Base-by-base conservation (phyloP, 2,113 vertebrate genomes). In the Orcinus orca region DNA sequence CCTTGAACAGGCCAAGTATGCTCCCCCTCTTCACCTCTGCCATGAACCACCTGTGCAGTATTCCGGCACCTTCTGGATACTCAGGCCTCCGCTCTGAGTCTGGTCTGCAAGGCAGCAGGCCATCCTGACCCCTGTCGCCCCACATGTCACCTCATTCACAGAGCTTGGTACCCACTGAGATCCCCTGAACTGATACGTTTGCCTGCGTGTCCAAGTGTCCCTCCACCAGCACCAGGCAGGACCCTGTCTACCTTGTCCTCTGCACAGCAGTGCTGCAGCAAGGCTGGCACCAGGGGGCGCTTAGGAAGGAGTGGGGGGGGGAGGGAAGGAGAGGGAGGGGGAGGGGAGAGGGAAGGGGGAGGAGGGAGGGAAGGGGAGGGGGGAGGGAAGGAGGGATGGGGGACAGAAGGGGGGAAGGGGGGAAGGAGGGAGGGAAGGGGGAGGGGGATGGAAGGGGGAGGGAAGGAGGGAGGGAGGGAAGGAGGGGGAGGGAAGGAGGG, bases 401-500 rank as follows among this genome's bases (percentile, higher is more conserved):
- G 9, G 25, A n/a, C n/a, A n/a, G 50, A 0, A 23, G 26, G 31
- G 33, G 12, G 1, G 21, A 11, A 4, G 41, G 41, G 21, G 23
- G 29, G 50, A n/a, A 14, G 74, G 29, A 21, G 17, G 20, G 5
- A 5, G 11, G 7, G 41, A 38, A 38, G 38, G 38, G 38, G 4
- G 38, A 38, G 7, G 7, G n/a, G 23, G 9, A 29, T 8, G 58
- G 8, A 60, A 8, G 58, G 58, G 8, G 58, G 53, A 53, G 11
- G 50, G 13, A 14, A 2, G 50, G 41, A 18, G 15, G 23, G 4
- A 41, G 11, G 38, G 1, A 5, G 38, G 15, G 11, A 53, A 2
- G 25, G 8, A 10, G 2, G 9, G 11, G 29, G 0, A 1, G 0
- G 38, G 6, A 47, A 13, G 9, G 73, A 13, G 4, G 20, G 36